phyloP scores from a whole-genome alignment of 2,113 vertebrate species.

The Poeciliopsis prolifica region DNA sequence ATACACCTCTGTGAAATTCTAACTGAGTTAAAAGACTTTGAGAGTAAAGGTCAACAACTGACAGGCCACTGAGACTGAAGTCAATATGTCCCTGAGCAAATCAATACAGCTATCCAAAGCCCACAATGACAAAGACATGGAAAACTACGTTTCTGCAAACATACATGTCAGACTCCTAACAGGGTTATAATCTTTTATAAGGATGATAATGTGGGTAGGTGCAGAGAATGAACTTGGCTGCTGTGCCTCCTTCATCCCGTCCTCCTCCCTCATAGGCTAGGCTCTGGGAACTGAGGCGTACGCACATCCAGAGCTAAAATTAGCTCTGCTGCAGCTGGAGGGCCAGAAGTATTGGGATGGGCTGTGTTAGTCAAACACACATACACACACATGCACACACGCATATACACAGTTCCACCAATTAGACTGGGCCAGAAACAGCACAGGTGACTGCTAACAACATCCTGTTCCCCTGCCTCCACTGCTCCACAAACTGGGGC shows the following conservation, averaged over 20 bases:
- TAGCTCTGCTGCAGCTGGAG: constrained; percentile 78
- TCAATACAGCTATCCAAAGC: constrained; percentile 35
- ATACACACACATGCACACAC: constrained; percentile 20
- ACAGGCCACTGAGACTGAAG: constrained; percentile 20
- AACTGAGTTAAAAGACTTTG: constrained; percentile 16
- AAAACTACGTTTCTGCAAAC: not conserved
- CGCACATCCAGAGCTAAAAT: constrained; percentile 74
- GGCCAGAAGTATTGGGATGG: constrained; percentile 73
- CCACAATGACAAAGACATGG: constrained; percentile 15
- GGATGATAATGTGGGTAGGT: not conserved
- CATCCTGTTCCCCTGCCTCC: constrained; percentile 16
- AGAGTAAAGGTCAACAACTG: constrained; percentile 55
- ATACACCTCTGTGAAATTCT: constrained; percentile 8
- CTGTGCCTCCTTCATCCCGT: constrained; percentile 34
- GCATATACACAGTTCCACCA: constrained; percentile 38
- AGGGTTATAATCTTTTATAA: not conserved
- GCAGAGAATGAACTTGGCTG: constrained; percentile 28
- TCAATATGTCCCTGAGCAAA: constrained; percentile 40
- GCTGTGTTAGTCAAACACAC: constrained; percentile 27
- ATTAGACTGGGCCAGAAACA: constrained; percentile 45
- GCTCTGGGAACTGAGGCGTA: constrained; percentile 69
- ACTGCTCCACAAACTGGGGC: constrained; percentile 10
- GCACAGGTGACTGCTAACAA: constrained; percentile 55
- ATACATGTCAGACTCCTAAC: constrained; percentile 3
- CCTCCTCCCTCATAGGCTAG: constrained; percentile 52